Base-by-base conservation (phyloP, 2,113 vertebrate species). In the Tachysurus vachellii region DNA sequence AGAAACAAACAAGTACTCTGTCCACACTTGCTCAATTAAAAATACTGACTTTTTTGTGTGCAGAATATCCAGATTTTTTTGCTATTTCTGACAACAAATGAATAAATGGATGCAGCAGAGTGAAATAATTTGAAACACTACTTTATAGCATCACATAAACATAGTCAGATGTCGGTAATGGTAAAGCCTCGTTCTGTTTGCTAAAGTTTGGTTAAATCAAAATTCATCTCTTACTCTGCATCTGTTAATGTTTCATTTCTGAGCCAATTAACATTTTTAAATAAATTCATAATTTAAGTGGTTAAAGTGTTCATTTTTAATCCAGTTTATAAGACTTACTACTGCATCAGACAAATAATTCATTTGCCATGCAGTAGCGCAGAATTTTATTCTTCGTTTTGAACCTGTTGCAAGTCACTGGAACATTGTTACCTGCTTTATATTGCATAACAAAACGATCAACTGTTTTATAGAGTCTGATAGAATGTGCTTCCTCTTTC, bases 401-500 rank as follows among this genome's bases (percentile, higher is more conserved):
- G 54, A 21, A 59, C 77, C 4, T 31, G 54, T 23, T 80, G 56
- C 54, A 61, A 26, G 19, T 80, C 14, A 54, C 13, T 28, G 26
- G 53, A 56, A 17, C 26, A 31, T 8, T 54, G 7, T 54, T 21
- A 19, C 26, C 28, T 5, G 12, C 23, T 76, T 26, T 57, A 57
- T 31, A 57, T 1, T 17, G 13, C 26, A 77, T 42, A 42, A 21
- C 54, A 57, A 57, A 16, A 16, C 31, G 64, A 71, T 16, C 44
- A 85, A 61, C 62, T 70, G 26, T 70, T 68, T 83, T 53, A 83
- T n/a, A 82, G 47, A n/a, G 7, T 62, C 36, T 83, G 14, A 17
- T 44, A 42, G 68, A 71, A 31, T 75, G 26, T 57, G 61, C 31
- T 50, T 23, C 82, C 70, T 90, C 81, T 91, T 88, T 9, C 61